Conservation (phyloP, 35 echinoderm and acorn worm species). For the Apostichopus japonicus region DNA sequence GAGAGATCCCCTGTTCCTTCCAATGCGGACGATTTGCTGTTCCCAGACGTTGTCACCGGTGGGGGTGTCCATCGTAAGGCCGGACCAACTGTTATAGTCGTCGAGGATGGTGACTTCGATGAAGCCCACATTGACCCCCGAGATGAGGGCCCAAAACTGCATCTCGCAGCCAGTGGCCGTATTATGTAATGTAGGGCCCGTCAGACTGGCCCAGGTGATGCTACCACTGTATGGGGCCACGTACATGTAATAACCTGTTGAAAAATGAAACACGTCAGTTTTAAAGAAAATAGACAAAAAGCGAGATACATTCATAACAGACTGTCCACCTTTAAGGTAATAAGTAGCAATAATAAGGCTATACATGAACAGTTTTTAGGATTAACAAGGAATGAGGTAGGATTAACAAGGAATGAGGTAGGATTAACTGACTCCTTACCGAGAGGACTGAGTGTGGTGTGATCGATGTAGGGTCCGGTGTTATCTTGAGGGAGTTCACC, state of each 20-base stretch:
- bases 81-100: background rate
- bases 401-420: too few relatives aligned
- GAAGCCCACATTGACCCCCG: background rate
- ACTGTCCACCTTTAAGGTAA: too few relatives aligned
- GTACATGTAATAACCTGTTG: slow-evolving; percentile 26
- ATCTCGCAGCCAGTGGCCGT: slow-evolving; percentile 14
- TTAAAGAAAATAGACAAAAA: too few relatives aligned
- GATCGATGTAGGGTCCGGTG: slow-evolving; percentile 34
- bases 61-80: background rate
- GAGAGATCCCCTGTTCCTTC: background rate
- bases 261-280: too few relatives aligned
- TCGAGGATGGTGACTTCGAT: background rate
- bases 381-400: too few relatives aligned
- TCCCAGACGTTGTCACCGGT: slow-evolving; percentile 24
- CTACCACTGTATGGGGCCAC: slow-evolving; percentile 17
- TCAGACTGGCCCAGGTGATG: slow-evolving; percentile 6
- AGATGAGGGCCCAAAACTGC: slow-evolving; percentile 28
- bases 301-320: too few relatives aligned
- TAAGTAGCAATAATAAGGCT: too few relatives aligned
- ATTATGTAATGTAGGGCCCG: slow-evolving; percentile 5
- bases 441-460: slow-evolving; percentile 23
- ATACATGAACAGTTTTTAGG: too few relatives aligned
- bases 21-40: background rate
- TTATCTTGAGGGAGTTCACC: slow-evolving; percentile 21
- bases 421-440: background rate